Percentiles rank a stretch among this genome's conserved stretches.
phyloP scores from a whole-genome alignment of 2,113 vertebrate species.

The Otocyon megalotis region DNA sequence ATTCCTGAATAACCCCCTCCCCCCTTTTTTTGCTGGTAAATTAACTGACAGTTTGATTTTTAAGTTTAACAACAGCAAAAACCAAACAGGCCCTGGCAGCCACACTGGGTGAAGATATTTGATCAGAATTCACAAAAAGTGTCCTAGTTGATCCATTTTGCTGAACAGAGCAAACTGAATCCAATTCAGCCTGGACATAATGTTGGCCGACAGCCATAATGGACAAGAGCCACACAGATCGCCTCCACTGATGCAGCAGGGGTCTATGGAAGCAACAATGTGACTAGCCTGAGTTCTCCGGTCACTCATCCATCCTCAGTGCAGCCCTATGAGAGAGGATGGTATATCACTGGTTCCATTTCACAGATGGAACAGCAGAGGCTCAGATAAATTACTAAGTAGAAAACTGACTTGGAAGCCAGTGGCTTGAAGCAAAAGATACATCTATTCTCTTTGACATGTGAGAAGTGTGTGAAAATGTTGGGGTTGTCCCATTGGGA shows the following conservation, averaged over 20 bases:
- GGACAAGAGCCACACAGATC: background rate
- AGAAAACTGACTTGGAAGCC: background rate
- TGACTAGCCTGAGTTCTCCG: background rate
- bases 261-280: fast-evolving
- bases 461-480: background rate
- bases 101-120: background rate
- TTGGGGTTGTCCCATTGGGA: background rate
- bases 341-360: background rate
- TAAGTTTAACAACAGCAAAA: background rate
- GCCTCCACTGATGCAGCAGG: background rate
- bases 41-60: background rate
- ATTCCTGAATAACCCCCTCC: background rate
- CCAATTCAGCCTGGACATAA: background rate
- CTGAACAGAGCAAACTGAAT: background rate
- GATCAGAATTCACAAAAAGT: background rate
- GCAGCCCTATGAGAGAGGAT: background rate
- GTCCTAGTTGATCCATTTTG: background rate
- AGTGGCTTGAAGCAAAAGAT: background rate
- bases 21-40: background rate
- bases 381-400: background rate
- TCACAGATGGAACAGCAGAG: background rate
- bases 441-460: background rate
- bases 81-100: background rate
- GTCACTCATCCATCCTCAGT: background rate
- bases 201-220: background rate